Conservation (phyloP, 2,797 vertebrate species). For the Apogon talboti region DNA sequence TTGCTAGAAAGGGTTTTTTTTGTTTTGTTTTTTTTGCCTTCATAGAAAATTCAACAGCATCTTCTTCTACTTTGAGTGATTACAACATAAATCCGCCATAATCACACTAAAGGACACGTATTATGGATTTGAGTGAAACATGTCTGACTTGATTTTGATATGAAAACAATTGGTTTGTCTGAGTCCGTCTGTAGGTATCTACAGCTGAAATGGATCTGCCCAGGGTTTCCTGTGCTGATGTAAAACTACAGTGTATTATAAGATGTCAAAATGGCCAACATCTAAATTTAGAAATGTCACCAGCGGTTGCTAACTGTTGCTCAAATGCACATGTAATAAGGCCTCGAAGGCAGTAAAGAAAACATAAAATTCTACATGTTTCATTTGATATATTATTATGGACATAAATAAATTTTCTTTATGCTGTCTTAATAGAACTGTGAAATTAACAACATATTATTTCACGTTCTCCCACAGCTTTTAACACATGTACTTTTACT, state of each 20-base stretch:
- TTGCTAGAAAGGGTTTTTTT: no score
- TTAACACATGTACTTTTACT: constrained; percentile 14
- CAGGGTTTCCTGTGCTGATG: background rate
- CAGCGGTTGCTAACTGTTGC: constrained; percentile 23
- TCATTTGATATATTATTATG: no score
- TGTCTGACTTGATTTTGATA: no score
- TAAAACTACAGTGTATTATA: background rate
- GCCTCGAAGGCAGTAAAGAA: background rate
- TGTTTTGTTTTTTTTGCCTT: no score
- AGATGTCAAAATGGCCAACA: constrained; percentile 3
- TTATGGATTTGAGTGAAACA: no score
- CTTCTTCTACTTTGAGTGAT: no score
- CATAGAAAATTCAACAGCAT: no score
- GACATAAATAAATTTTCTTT: no score
- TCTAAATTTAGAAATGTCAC: constrained; percentile 24
- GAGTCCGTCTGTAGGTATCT: background rate
- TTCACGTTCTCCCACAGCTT: background rate
- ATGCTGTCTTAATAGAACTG: background rate
- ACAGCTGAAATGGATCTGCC: no score
- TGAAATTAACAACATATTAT: background rate
- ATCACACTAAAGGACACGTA: no score
- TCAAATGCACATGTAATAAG: background rate
- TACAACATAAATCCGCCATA: no score
- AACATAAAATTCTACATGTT: no score
- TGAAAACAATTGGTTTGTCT: background rate